Base-by-base conservation (phyloP, 2,113 vertebrate genomes). In the Tyto alba region DNA sequence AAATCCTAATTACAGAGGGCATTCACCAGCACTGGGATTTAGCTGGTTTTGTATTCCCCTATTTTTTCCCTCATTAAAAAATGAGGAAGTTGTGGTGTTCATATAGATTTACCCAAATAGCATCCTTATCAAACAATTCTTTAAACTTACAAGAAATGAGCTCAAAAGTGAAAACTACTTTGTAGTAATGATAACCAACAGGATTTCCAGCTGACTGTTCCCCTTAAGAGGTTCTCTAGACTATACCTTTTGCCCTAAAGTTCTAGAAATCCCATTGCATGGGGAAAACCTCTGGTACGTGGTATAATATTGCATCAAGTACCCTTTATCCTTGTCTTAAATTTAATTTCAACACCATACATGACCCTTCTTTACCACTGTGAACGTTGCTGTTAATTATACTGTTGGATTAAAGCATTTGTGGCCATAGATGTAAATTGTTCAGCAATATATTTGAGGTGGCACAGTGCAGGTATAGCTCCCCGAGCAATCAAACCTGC, bases 391-490 rank as follows among this genome's bases (percentile, higher is more conserved):
- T 66, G 8, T 40, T 66, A 50, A 81, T 62, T 41, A 9, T 8
- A 19, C 27, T 0, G 1, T 48, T 22, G 21, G 13, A 15, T 17
- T 21, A 53, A 64, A 53, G 59, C 22, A 23, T 32, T 63, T 67
- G 3, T 13, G 47, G 69, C 15, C 3, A 52, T 23, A 19, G 52
- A 66, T 29, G 19, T 23, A 52, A 85, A 36, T 52, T 14, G 21
- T 47, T 71, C 21, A 19, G 36, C 40, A 36, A 23, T 10, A 23
- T n/a, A 20, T 55, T 34, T 12, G 30, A 30, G 40, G 55, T 16
- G 19, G 62, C 29, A 25, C 4, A 1, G n/a, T 1, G 1, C 6
- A 1, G 29, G 23, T 19, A n/a, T 13, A 71, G 30, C n/a, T 69
- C 56, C 34, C 27, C 62, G 6, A 53, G 62, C n/a, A 23, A 62